These are phyloP conservation scores for Desmodus rotundus DNA, from an alignment of 2,113 vertebrate species.

Conservation along the genomic window DNA sequence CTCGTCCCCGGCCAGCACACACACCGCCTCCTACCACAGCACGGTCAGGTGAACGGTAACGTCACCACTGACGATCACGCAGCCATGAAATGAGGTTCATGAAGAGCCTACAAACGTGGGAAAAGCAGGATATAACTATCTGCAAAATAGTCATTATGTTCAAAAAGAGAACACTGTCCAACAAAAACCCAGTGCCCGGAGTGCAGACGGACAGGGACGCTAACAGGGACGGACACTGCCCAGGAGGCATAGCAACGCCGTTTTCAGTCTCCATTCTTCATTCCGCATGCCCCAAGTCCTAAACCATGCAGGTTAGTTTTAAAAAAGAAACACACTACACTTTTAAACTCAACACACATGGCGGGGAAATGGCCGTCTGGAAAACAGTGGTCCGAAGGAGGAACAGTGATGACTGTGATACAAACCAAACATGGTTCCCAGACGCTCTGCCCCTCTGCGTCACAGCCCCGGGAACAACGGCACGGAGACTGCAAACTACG, in stretches of 20 bases:
- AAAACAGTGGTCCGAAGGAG: background rate
- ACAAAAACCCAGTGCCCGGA: background rate
- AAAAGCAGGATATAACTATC: background rate
- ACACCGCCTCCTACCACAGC: background rate
- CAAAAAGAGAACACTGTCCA: background rate
- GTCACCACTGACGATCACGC: rapidly evolving
- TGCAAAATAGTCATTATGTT: background rate
- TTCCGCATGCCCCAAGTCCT: background rate
- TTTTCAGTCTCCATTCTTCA: background rate
- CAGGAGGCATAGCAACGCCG: background rate
- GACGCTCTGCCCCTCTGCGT: background rate
- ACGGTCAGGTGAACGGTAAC: background rate
- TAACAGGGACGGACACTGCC: background rate
- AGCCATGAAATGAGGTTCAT: background rate
- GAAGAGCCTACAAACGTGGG: background rate
- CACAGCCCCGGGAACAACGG: too few relatives aligned
- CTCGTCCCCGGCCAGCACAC: rapidly evolving
- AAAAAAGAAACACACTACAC: background rate
- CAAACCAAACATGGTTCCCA: background rate
- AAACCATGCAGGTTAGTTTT: background rate
- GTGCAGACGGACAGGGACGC: background rate
- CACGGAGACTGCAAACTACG: too few relatives aligned
- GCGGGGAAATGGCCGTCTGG: background rate
- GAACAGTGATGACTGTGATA: background rate
- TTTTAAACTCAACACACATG: background rate